A percentile compares a stretch with the other conserved stretches of the same genome.
Evolutionary conservation across 2,797 vertebrate genomes (phyloP).

Genomic region (Acridotheres tristis): DNA sequence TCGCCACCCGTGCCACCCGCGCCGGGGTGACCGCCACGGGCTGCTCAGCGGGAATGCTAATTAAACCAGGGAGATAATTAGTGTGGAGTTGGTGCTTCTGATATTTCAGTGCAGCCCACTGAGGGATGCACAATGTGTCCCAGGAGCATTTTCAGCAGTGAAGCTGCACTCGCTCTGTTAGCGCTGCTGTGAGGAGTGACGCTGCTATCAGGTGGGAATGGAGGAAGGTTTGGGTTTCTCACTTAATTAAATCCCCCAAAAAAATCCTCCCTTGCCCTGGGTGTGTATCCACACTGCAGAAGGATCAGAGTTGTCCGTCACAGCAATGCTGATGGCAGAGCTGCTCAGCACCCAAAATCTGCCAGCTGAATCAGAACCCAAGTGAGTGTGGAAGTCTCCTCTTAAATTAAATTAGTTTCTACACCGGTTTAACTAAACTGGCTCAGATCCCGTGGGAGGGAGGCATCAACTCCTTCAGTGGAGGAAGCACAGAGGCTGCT

Average conservation of each 20-base stretch:
- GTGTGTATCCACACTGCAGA: fast-evolving
- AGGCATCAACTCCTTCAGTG: neutral
- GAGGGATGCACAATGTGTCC: slow-evolving; percentile 52
- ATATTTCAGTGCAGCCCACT: slow-evolving; percentile 48
- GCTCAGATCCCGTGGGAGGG: neutral
- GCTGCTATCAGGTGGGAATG: neutral
- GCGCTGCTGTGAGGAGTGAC: neutral
- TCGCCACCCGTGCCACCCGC: neutral
- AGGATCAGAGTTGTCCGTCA: neutral
- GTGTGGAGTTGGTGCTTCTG: slow-evolving; percentile 80
- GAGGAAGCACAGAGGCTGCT: neutral
- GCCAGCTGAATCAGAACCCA: neutral
- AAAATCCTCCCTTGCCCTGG: neutral
- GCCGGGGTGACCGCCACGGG: slow-evolving; percentile 38
- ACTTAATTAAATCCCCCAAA: neutral
- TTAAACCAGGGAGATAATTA: slow-evolving; percentile 84
- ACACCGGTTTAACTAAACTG: neutral
- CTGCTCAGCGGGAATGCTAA: slow-evolving; percentile 70
- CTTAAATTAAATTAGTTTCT: neutral
- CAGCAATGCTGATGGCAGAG: fast-evolving
- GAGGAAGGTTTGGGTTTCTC: neutral
- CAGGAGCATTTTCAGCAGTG: slow-evolving; percentile 14
- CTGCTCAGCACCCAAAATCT: neutral
- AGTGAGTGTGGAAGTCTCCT: neutral
- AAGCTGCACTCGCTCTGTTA: neutral